phyloP scores from a whole-genome alignment of 2,113 vertebrate genomes.

The Perca flavescens region DNA sequence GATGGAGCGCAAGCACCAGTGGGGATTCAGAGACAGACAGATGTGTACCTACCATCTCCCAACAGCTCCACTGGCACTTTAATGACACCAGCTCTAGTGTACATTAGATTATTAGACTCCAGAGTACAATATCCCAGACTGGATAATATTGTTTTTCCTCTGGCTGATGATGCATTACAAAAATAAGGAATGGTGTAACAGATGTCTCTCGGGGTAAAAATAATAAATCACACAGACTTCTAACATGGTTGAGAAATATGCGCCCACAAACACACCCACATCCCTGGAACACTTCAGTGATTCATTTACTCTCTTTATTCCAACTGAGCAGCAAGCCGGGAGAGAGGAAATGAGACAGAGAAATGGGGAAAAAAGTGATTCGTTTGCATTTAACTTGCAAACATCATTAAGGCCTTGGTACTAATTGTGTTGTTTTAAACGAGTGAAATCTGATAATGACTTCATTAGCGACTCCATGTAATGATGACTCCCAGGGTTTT shows the following conservation, averaged over 20 bases:
- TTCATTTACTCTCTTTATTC: constrained; percentile 77
- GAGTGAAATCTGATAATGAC: constrained; percentile 83
- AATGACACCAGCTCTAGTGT: constrained; percentile 78
- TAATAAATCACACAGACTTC: constrained; percentile 82
- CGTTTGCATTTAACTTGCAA: constrained; percentile 80
- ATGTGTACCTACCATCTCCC: constrained; percentile 71
- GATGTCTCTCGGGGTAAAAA: constrained; percentile 83
- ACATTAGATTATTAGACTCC: constrained; percentile 85
- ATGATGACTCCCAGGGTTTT: constrained; percentile 73
- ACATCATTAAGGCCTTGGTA: constrained; percentile 76
- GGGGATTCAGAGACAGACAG: constrained; percentile 72
- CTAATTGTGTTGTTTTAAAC: constrained; percentile 85
- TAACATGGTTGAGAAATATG: constrained; percentile 71
- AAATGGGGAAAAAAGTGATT: constrained; percentile 62
- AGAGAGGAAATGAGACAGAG: constrained; percentile 71
- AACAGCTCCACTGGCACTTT: constrained; percentile 78
- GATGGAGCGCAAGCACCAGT: constrained; percentile 39
- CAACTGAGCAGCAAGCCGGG: constrained; percentile 58
- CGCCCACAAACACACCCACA: constrained; percentile 64
- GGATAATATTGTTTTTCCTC: constrained; percentile 84
- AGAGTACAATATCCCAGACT: constrained; percentile 83
- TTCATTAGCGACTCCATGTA: constrained; percentile 81
- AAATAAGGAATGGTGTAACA: constrained; percentile 84
- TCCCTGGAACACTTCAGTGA: constrained; percentile 65
- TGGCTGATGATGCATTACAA: constrained; percentile 86